Conservation (phyloP, 2,113 vertebrate species). For the Piaya cayana region DNA sequence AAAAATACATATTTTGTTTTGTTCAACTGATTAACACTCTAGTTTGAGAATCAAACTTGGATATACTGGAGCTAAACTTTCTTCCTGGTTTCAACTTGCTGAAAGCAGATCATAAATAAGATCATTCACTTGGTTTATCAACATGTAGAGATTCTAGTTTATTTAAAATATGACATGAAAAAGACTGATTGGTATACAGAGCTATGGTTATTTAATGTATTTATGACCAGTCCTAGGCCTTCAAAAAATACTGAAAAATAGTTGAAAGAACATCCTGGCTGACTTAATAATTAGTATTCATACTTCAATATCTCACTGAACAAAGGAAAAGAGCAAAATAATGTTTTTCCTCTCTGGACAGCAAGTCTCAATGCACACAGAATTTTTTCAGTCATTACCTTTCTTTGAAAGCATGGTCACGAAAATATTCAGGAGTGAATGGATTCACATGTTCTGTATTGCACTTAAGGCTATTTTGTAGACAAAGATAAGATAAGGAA, state of each 20-base stretch:
- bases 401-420: neutral
- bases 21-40: slow-evolving; percentile 44
- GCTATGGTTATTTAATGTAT: neutral
- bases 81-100: slow-evolving; percentile 28
- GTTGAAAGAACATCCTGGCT: neutral
- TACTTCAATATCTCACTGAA: neutral
- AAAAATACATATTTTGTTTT: slow-evolving; percentile 5
- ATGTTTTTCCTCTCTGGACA: neutral
- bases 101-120: slow-evolving; percentile 31
- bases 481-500: neutral
- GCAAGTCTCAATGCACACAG: neutral
- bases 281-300: neutral
- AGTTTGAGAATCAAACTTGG: slow-evolving; percentile 33
- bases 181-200: neutral
- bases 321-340: neutral
- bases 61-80: slow-evolving; percentile 11
- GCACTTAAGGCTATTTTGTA: neutral
- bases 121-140: neutral
- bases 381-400: neutral
- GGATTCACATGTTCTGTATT: neutral
- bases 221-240: neutral
- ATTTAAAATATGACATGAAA: neutral
- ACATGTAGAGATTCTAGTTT: neutral
- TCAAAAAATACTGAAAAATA: neutral
- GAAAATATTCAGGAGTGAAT: neutral